These are phyloP conservation scores for Botia kubotai DNA, from an alignment of 2,797 vertebrate species.

Conservation along the genomic window DNA sequence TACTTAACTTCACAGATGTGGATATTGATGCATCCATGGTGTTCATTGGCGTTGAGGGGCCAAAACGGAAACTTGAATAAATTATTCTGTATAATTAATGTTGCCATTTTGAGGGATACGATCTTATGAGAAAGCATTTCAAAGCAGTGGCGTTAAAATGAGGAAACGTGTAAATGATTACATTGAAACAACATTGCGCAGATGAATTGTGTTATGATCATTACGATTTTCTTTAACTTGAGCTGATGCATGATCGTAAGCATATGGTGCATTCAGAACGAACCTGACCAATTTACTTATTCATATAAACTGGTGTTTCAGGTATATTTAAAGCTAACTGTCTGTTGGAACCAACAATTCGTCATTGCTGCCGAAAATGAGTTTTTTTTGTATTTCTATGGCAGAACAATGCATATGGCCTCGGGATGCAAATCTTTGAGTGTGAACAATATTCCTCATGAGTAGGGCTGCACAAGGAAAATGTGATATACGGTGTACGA, in stretches of 20 bases:
- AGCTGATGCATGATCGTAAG: not conserved
- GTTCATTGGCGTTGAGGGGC: not conserved
- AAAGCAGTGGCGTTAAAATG: not conserved
- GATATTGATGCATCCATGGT: not conserved
- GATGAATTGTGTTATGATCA: not conserved
- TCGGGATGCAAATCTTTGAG: not conserved
- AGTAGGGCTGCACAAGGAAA: too few species aligned
- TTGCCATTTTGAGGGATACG: too few species aligned
- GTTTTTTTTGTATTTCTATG: not conserved
- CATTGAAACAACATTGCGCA: not conserved
- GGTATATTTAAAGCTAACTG: not conserved
- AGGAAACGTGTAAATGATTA: not conserved
- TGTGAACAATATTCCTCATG: too few species aligned
- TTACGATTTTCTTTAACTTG: not conserved
- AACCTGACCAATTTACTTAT: not conserved
- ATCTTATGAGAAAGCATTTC: not conserved
- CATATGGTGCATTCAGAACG: slow-evolving; percentile 17
- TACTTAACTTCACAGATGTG: not conserved
- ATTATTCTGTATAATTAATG: not conserved
- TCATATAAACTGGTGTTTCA: not conserved
- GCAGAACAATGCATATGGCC: not conserved
- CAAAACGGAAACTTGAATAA: not conserved
- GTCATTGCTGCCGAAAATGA: not conserved
- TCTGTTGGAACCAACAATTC: too few species aligned
- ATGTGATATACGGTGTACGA: too few species aligned